Evolutionary conservation across 1,140 invertebrate genomes (phyloP), one percentile per base, ranked within the genome.

Genomic region (Drosophila teissieri): DNA sequence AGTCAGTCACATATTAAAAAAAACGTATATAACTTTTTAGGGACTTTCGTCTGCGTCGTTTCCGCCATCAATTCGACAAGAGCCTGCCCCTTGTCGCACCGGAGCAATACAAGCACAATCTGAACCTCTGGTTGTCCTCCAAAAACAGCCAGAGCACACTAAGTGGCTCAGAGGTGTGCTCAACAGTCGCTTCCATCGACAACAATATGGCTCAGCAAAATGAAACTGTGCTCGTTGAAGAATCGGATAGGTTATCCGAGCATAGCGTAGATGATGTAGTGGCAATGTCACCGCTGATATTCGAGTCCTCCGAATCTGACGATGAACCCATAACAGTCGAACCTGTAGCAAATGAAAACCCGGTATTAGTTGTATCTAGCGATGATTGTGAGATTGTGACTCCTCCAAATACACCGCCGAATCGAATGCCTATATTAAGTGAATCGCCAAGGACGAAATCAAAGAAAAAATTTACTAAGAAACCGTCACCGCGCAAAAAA

Each of bases 1-100:
- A 44, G 17, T 44, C 15, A 12, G 7, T 37, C 15, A 15, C 17
- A 12, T 12, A 49, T 5, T 34, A 49, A 49, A 15, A 15, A 15
- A 10, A 27, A 44, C 27, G 62, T 37, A 6, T 15, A 17, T 51
- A 45, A 46, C 3, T 3, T 37, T 67, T 76, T n/a, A 92, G 91
- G 65, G 74, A 79, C 19, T 91, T 76, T 46, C 91, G 91, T 6
- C 49, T 92, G 39, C 85, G 91, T 31, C 91, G 91, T 4, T 92
- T 90, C 63, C 74, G 89, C 2, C 86, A 92, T 73, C 91, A 92
- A 45, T 92, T 74, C 51, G 86, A 92, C 34, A 64, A 83, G 7
- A 55, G 54, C 31, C 31, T 92, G 22, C 91, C 91, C 4, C 56
- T 92, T 1, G 91, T 92, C 0, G 46, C 65, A 3, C n/a, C 42